Evolutionary conservation across 2,888 invertebrate species (phyloP).

Genomic region (Macaria notata): DNA sequence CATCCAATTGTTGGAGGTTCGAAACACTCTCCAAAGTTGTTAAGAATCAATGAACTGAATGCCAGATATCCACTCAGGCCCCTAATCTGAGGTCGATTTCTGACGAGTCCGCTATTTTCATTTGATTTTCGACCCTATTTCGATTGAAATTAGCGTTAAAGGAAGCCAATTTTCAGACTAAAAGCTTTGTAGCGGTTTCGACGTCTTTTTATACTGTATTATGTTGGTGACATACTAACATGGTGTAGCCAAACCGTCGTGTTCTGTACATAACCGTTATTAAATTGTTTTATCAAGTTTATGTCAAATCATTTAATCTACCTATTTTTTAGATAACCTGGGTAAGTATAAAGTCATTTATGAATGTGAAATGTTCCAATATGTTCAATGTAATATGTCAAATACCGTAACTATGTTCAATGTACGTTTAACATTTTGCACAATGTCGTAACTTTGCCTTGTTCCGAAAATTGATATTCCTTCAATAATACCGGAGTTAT

Average conservation of each 20-base stretch:
- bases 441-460: not conserved
- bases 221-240: no score
- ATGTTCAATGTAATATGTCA: not conserved
- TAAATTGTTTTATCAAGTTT: no score
- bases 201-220: no score
- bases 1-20: slow-evolving; percentile 9
- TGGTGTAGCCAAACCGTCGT: no score
- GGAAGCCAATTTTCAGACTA: not conserved
- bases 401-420: not conserved
- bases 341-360: no score
- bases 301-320: no score
- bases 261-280: no score
- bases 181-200: no score
- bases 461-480: slow-evolving; percentile 2
- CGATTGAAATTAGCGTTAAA: not conserved
- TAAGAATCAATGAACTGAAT: slow-evolving; percentile 19
- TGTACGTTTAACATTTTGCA: no score
- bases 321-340: no score
- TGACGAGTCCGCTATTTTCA: not conserved
- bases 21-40: slow-evolving; percentile 15
- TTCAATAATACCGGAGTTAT: not conserved
- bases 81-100: not conserved
- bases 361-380: no score
- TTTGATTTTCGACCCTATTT: slow-evolving; percentile 4
- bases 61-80: slow-evolving; percentile 6